Base-by-base conservation (phyloP, 2,797 vertebrate genomes). In the Eutrigla gurnardus region DNA sequence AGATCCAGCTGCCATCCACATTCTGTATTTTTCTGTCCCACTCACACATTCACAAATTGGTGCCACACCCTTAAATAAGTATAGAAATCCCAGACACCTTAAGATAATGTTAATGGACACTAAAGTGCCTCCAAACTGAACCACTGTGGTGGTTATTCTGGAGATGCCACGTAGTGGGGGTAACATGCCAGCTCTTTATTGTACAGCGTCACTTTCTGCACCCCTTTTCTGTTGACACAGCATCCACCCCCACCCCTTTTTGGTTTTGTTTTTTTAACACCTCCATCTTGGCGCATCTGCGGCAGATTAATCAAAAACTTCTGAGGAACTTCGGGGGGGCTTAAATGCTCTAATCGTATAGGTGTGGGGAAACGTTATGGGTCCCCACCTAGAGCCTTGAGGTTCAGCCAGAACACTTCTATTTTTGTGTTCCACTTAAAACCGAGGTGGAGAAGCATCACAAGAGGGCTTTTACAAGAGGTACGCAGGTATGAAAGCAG, bases 271-370 rank as follows among this genome's bases (percentile, higher is more conserved):
- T 55, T 84, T 80, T 80, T 83, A 70, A 91, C 69, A 85, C 88
- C 76, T 84, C 88, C 84, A 70, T 88, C 82, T 88, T 86, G 88
- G 83, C 25, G 8, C 88, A 91, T 91, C 80, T 91, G 86, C 78
- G 77, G 76, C 73, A 86, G 81, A 93, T 94, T 91, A 92, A 94
- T 92, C 85, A 91, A 82, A 91, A 90, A 89, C 78, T 88, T 92
- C 75, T 75, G 80, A 92, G 77, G 70, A 92, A 89, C 79, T 92
- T 91, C 18, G 59, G 70, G 73, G 78, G 68, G 78, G 80, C 79
- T 91, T 92, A 90, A 91, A 91, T 90, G 78, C 88, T 87, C 87
- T 93, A 89, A 90, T 90, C 69, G 78, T 84, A 75, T 81, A 82
- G 89, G 82, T 85, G 89, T 89, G 78, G 88, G 84, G 84, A 91